Evolutionary conservation across 2,113 vertebrate genomes (phyloP).

Genomic region (Uropsilus gracilis): DNA sequence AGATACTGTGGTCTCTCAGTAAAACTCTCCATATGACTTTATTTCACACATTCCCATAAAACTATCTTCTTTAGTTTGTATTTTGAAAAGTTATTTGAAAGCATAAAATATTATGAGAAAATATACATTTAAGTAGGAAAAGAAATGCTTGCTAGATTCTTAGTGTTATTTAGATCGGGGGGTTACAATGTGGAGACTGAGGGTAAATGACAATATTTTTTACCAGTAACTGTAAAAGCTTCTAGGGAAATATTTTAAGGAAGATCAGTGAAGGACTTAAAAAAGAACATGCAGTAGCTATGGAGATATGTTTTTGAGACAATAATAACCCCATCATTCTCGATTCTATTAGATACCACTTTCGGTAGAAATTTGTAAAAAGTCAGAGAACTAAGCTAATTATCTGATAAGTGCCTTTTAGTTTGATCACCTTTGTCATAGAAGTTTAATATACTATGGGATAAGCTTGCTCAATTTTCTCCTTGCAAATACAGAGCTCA

Average conservation of each 20-base stretch:
- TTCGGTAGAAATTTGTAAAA: not conserved
- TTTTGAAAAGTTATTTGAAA: no score
- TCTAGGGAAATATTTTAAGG: no score
- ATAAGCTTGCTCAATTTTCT: not conserved
- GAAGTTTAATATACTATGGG: not conserved
- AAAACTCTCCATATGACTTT: not conserved
- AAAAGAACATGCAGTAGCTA: not conserved
- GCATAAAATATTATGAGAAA: not conserved
- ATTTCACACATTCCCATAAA: not conserved
- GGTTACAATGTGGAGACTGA: not conserved
- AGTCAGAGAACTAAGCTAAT: constrained; percentile 7
- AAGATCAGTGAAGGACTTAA: not conserved
- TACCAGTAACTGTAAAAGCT: not conserved
- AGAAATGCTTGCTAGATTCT: not conserved
- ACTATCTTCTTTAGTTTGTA: not conserved
- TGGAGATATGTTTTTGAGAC: not conserved
- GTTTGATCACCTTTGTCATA: not conserved
- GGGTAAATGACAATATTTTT: not conserved
- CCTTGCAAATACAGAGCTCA: not conserved
- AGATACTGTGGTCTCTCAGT: not conserved
- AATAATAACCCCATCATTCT: not conserved
- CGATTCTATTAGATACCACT: not conserved
- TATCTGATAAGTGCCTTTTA: not conserved
- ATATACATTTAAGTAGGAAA: not conserved
- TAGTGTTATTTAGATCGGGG: not conserved